A percentile compares a stretch with the other conserved stretches of the same genome.
These are phyloP conservation scores for Corythornis cristatus DNA, from an alignment of 2,113 vertebrate genomes.

Conservation along the genomic window DNA sequence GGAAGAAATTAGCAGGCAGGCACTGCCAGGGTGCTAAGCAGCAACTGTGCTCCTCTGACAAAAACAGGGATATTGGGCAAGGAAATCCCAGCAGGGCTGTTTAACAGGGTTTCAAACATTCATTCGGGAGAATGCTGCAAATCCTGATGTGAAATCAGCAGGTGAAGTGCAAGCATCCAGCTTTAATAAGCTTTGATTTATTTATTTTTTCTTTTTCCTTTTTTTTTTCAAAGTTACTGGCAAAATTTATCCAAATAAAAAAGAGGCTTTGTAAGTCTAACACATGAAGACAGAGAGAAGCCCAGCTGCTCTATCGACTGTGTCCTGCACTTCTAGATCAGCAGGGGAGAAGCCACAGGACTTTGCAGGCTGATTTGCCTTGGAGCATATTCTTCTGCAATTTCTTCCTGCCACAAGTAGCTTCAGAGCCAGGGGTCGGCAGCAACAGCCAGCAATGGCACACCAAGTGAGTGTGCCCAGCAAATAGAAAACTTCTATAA, in stretches of 20 bases:
- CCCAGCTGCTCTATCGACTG: neutral
- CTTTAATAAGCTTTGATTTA: neutral
- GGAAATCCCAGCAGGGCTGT: neutral
- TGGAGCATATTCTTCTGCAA: rapidly evolving
- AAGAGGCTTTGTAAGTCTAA: neutral
- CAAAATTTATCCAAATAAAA: neutral
- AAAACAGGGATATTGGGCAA: neutral
- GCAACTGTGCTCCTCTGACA: neutral
- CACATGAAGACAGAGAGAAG: neutral
- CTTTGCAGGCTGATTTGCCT: neutral
- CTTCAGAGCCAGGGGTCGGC: neutral
- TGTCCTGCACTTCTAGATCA: neutral
- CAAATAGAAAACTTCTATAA: neutral
- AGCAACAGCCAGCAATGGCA: neutral
- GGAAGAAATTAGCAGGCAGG: neutral
- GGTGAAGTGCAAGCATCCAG: neutral
- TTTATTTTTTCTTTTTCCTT: no score
- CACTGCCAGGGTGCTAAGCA: neutral
- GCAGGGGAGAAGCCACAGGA: neutral
- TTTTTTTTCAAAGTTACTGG: neutral
- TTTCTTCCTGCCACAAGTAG: neutral
- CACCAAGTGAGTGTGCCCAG: neutral
- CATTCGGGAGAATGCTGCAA: neutral
- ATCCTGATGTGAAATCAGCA: neutral
- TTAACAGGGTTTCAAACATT: neutral